A percentile compares a stretch with the other conserved stretches of the same genome.
Evolutionary conservation across 1,140 invertebrate genomes (phyloP).

Genomic region (Diorhabda carinulata): DNA sequence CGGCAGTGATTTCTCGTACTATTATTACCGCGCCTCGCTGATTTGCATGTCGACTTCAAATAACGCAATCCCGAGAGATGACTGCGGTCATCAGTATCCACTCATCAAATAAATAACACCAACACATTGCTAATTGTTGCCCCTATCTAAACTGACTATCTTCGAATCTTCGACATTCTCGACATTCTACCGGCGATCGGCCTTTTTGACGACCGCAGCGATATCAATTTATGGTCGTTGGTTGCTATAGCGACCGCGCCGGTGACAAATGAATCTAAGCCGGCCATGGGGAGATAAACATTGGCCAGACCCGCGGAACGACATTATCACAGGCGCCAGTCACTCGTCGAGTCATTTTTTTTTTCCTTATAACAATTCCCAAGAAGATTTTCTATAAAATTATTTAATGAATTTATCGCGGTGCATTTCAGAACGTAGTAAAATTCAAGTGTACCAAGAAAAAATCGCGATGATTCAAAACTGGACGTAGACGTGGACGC

Average conservation of each 20-base stretch:
- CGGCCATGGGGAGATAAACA: conserved; percentile 4
- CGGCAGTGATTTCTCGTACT: too few species aligned
- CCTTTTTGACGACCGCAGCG: conserved; percentile 10
- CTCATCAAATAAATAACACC: conserved; percentile 7
- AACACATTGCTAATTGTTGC: conserved; percentile 10
- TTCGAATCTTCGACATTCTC: conserved; percentile 8
- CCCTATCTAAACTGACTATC: conserved; percentile 3
- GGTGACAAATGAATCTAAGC: conserved; percentile 2
- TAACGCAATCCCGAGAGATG: neutral
- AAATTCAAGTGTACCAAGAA: too few species aligned
- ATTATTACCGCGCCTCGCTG: neutral
- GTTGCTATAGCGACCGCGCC: conserved; percentile 2
- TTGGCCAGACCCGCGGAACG: conserved; percentile 13
- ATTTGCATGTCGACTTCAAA: conserved; percentile 2
- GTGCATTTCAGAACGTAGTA: too few species aligned
- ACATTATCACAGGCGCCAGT: neutral
- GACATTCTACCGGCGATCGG: conserved; percentile 2
- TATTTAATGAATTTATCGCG: too few species aligned
- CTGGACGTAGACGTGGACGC: too few species aligned
- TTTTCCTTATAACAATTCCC: too few species aligned
- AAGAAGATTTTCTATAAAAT: too few species aligned
- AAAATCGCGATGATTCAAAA: too few species aligned
- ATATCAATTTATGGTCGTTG: conserved; percentile 11
- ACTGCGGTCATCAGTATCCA: neutral
- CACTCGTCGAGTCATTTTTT: too few species aligned